A percentile compares a stretch with the other conserved stretches of the same genome.
phyloP scores from a whole-genome alignment of 2,888 invertebrate species.

The Apamea anceps region DNA sequence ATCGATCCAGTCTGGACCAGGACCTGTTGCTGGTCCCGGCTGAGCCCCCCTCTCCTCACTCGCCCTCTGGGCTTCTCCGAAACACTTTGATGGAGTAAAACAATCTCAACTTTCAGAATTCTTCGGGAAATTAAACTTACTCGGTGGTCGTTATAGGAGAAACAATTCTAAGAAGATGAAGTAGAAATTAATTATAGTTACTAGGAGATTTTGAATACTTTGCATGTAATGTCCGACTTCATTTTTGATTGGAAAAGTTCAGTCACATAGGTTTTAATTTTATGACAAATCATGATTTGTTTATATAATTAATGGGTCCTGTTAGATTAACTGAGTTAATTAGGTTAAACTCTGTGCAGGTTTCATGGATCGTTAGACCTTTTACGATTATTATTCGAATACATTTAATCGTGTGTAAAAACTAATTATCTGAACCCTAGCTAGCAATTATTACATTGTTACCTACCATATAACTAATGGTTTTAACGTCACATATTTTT shows the following conservation, averaged over 20 bases:
- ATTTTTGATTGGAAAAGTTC: constrained; percentile 22
- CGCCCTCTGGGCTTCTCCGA: constrained; percentile 69
- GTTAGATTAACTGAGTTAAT: constrained; percentile 11
- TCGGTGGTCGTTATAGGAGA: constrained; percentile 55
- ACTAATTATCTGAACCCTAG: constrained; percentile 35
- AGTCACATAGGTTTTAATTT: neutral
- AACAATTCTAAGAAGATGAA: constrained; percentile 60
- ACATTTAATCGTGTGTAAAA: constrained; percentile 22
- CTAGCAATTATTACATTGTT: constrained; percentile 10
- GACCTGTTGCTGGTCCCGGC: constrained; percentile 86
- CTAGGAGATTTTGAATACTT: constrained; percentile 47
- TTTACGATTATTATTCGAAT: constrained; percentile 36
- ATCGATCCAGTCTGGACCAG: constrained; percentile 83
- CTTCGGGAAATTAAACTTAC: constrained; percentile 85
- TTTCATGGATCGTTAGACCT: constrained; percentile 22
- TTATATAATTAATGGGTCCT: neutral
- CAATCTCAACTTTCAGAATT: constrained; percentile 87
- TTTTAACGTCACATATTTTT: neutral
- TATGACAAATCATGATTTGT: neutral
- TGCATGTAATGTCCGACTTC: constrained; percentile 12
- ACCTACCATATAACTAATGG: constrained; percentile 10
- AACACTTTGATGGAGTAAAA: constrained; percentile 85
- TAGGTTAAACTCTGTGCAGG: constrained; percentile 10
- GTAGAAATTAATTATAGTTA: constrained; percentile 67
- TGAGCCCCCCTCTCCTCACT: constrained; percentile 73